Conservation (phyloP, 2,888 invertebrate genomes). For the Camponotus fellah region DNA sequence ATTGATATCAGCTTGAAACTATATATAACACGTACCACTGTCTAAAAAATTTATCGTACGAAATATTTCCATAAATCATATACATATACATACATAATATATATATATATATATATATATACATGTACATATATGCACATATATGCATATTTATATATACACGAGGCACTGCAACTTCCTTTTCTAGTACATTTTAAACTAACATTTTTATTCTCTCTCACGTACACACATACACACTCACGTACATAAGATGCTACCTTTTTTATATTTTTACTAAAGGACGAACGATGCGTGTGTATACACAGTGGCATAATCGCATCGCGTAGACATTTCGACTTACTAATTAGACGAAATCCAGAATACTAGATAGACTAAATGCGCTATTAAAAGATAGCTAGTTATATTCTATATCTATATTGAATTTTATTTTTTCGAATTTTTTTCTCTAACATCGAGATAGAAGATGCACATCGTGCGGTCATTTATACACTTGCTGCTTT, state of each 20-base stretch:
- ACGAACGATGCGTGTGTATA: conserved; percentile 13
- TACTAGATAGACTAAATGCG: conserved; percentile 34
- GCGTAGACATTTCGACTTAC: background rate
- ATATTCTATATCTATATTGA: background rate
- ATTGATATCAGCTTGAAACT: conserved; percentile 70
- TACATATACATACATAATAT: conserved; percentile 46
- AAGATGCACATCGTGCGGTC: conserved; percentile 13
- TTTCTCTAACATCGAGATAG: background rate
- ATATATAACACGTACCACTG: conserved; percentile 59
- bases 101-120: conserved; percentile 55
- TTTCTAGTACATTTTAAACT: conserved; percentile 71
- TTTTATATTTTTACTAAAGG: conserved; percentile 50
- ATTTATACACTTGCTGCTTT: background rate
- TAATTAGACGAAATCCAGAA: background rate
- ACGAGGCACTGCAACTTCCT: conserved; percentile 65
- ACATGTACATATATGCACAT: conserved; percentile 43
- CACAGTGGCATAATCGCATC: conserved; percentile 24
- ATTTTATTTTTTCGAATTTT: conserved; percentile 13
- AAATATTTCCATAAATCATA: conserved; percentile 64
- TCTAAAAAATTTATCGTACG: conserved; percentile 63
- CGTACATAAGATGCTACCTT: conserved; percentile 23
- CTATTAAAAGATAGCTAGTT: conserved; percentile 5
- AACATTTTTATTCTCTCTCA: conserved; percentile 57
- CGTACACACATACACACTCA: background rate
- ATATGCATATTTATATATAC: conserved; percentile 64